Evolutionary conservation across 2,113 vertebrate species (phyloP).

Genomic region (Stomatorhinus ivindoensis): DNA sequence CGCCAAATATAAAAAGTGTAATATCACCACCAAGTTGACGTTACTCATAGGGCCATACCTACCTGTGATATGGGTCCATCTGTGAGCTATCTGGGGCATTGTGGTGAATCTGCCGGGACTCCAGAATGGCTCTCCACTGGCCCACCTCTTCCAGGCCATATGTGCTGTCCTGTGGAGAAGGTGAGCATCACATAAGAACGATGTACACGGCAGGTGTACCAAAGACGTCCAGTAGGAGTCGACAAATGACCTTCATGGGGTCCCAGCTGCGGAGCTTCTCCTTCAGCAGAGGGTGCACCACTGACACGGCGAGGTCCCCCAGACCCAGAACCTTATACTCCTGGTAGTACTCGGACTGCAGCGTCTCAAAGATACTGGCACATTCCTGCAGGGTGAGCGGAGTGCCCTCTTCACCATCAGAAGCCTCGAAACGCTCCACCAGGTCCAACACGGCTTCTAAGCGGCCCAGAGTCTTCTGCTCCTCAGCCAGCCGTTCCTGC

Average conservation of each 20-base stretch:
- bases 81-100: slow-evolving; percentile 70
- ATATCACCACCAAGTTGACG: not conserved
- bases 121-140: slow-evolving; percentile 87
- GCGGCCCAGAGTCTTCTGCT: slow-evolving; percentile 69
- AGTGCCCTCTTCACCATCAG: slow-evolving; percentile 51
- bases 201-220: not conserved
- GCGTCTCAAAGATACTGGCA: slow-evolving; percentile 75
- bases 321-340: slow-evolving; percentile 87
- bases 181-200: not conserved
- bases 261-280: slow-evolving; percentile 87
- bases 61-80: slow-evolving; percentile 92
- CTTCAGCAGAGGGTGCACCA: slow-evolving; percentile 84
- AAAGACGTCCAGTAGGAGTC: not conserved
- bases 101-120: slow-evolving; percentile 75
- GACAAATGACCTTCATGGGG: slow-evolving; percentile 72
- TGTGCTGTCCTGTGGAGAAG: slow-evolving; percentile 65
- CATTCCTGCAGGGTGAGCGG: slow-evolving; percentile 73
- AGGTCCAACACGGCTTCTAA: slow-evolving; percentile 80
- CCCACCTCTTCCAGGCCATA: slow-evolving; percentile 80
- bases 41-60: not conserved
- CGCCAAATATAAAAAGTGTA: not conserved
- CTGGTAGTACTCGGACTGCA: slow-evolving; percentile 86
- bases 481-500: slow-evolving; percentile 63
- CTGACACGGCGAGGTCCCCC: slow-evolving; percentile 80
- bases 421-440: slow-evolving; percentile 81